Base-by-base conservation (phyloP, 2,888 invertebrate species). In the Neoaliturus tenellus region DNA sequence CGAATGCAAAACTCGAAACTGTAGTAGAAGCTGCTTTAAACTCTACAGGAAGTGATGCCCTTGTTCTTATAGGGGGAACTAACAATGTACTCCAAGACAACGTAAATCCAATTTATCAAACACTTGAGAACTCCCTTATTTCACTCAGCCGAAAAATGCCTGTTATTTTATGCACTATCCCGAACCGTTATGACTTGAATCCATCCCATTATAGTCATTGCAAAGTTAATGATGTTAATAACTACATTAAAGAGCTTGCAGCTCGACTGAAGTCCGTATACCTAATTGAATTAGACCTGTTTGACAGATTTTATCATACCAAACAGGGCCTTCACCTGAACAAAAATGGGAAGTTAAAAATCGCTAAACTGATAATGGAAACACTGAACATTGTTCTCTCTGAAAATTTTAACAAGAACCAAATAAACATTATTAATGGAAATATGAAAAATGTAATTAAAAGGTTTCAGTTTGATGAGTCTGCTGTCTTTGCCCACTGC, bases 371-470 rank as follows among this genome's bases (percentile, higher is more conserved):
- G 20, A 51, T 51, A 6, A 12, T n/a, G n/a, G 51, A 51, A 51
- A 51, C 51, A 51, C 51, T 51, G n/a, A 51, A 51, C 6, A n/a
- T 51, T 51, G 51, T 51, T 6, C 17, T 51, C 51, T 12, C 6
- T 17, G n/a, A 51, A 51, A 51, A 17, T 51, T 51, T 51, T 17
- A 51, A 51, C n/a, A 6, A n/a, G n/a, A n/a, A 51, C 51, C 6
- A 51, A n/a, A 51, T 51, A 58, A 58, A 58, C 25, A 58, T 58
- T 58, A 58, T 58, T 25, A 25, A 58, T 58, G 58, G 58, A 20
- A 58, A 58, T 58, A 58, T 58, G 58, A 58, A 58, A n/a, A 20
- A 58, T 58, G 58, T 58, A 25, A 23, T 58, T 20, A 20, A 58
- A 25, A 58, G 5, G 58, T 58, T 23, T 25, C 58, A 58, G 58